These are phyloP conservation scores for Heliconius hortense DNA, from an alignment of 2,888 invertebrate genomes.

Conservation along the genomic window DNA sequence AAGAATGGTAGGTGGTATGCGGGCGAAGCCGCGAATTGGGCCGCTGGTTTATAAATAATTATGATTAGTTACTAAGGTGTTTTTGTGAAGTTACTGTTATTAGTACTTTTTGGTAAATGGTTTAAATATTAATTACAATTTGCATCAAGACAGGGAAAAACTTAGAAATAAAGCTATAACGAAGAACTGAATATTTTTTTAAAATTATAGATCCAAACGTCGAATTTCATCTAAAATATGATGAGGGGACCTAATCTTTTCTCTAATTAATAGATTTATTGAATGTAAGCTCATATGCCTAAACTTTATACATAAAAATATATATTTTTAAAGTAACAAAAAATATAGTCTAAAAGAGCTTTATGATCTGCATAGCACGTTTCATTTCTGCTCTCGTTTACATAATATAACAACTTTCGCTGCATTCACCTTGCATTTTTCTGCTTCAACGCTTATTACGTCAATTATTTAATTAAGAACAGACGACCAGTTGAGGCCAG, in stretches of 20 bases:
- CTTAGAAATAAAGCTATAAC: too few species aligned
- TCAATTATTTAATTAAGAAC: constrained; percentile 35
- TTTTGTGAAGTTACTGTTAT: neutral
- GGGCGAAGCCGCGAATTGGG: too few species aligned
- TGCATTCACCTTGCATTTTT: constrained; percentile 42
- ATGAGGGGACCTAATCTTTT: too few species aligned
- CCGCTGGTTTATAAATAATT: neutral
- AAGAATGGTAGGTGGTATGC: too few species aligned
- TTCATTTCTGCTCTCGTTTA: constrained; percentile 53
- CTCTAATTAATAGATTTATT: too few species aligned
- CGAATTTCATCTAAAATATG: too few species aligned
- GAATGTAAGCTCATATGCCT: neutral
- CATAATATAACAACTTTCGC: constrained; percentile 50
- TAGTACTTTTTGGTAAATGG: too few species aligned
- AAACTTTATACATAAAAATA: neutral
- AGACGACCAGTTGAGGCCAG: too few species aligned
- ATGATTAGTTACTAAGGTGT: neutral
- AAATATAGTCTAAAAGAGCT: constrained; percentile 49
- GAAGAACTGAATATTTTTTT: too few species aligned
- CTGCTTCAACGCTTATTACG: constrained; percentile 37
- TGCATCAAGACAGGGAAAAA: too few species aligned
- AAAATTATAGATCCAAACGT: too few species aligned
- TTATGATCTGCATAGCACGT: constrained; percentile 61
- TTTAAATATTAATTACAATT: too few species aligned
- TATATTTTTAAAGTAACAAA: neutral